These are phyloP conservation scores for Nycticryphes semicollaris DNA, from an alignment of 2,113 vertebrate species.

Conservation along the genomic window DNA sequence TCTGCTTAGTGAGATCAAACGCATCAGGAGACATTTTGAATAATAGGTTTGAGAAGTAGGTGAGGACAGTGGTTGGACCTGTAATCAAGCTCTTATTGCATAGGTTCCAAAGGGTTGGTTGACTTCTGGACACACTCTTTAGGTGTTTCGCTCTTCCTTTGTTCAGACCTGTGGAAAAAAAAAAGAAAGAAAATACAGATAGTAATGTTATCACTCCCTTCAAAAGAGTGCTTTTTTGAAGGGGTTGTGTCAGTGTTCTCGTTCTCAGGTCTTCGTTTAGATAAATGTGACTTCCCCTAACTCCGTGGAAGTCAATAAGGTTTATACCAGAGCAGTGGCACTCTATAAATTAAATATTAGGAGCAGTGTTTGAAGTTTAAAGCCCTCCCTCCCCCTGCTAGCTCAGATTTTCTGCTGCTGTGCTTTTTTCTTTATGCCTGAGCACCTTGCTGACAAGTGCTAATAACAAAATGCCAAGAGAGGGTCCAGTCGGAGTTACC, in stretches of 20 bases:
- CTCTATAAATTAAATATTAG: constrained; percentile 54
- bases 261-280: constrained; percentile 8
- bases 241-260: not conserved
- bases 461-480: constrained; percentile 81
- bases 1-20: not conserved
- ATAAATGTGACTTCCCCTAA: not conserved
- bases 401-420: constrained; percentile 59
- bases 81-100: not conserved
- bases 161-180: not conserved
- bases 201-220: not conserved
- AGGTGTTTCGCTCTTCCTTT: not conserved
- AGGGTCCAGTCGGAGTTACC: constrained; percentile 74
- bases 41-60: not conserved
- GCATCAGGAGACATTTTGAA: not conserved
- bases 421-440: constrained; percentile 78
- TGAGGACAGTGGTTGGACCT: not conserved
- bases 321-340: not conserved
- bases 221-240: not conserved
- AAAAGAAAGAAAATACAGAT: not conserved
- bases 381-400: not conserved
- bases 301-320: not conserved
- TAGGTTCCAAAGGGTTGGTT: not conserved
- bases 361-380: constrained; percentile 21
- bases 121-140: not conserved
- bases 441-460: constrained; percentile 83